A percentile compares a stretch with the other conserved stretches of the same genome.
Evolutionary conservation across 2,113 vertebrate species (phyloP).

Genomic region (Nothocercus nigrocapillus): DNA sequence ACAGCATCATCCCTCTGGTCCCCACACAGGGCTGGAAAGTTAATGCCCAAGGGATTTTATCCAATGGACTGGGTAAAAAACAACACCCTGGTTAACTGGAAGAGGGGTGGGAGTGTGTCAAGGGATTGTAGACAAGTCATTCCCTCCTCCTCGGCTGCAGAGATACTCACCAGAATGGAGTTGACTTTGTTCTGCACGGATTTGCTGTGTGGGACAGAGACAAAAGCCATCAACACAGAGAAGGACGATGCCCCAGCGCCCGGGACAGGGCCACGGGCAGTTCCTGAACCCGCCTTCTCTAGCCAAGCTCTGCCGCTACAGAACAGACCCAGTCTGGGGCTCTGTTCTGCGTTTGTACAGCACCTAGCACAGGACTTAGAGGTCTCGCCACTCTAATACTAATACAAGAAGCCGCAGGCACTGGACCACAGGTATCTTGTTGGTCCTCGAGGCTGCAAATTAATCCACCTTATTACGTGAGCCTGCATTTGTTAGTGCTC

Average conservation of each 20-base stretch:
- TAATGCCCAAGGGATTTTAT: too few relatives aligned
- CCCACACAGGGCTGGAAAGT: background rate
- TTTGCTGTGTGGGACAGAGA: background rate
- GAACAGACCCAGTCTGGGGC: background rate
- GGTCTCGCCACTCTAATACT: accelerated
- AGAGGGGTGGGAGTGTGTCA: background rate
- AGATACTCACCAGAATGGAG: slow-evolving; percentile 57
- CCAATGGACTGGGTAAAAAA: background rate
- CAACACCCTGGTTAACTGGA: background rate
- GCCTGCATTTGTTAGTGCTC: accelerated
- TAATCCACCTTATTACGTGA: background rate
- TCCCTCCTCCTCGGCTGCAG: background rate
- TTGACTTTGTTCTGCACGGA: slow-evolving; percentile 61
- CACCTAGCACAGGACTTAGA: background rate
- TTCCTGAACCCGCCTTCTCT: background rate
- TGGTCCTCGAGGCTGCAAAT: accelerated
- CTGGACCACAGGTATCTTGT: background rate
- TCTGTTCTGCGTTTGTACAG: background rate
- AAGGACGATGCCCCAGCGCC: accelerated
- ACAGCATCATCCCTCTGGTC: background rate
- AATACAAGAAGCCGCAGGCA: background rate
- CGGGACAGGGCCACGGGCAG: accelerated
- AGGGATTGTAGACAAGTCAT: accelerated
- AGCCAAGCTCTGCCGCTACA: background rate
- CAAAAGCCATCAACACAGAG: accelerated